These are phyloP conservation scores for Bubo blakistoni DNA, from an alignment of 2,113 vertebrate species.

Conservation along the genomic window DNA sequence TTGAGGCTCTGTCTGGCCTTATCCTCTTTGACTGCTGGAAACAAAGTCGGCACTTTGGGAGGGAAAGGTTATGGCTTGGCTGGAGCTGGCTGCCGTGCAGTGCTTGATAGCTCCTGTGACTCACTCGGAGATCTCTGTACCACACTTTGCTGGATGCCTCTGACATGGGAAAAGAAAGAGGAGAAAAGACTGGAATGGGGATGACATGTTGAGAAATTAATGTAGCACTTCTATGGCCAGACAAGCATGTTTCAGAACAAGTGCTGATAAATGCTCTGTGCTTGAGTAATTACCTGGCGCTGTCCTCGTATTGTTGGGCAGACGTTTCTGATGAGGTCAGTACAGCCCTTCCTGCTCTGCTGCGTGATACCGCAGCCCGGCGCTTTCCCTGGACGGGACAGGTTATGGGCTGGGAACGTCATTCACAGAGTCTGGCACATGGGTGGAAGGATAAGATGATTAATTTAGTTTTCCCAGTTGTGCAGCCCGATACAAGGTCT, in stretches of 20 bases:
- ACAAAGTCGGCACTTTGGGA: not conserved
- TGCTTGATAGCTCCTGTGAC: constrained; percentile 23
- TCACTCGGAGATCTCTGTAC: constrained; percentile 4
- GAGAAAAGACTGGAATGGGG: not conserved
- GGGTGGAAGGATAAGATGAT: not conserved
- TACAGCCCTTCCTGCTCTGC: not conserved
- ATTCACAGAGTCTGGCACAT: not conserved
- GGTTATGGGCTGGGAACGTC: not conserved
- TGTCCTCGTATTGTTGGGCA: not conserved
- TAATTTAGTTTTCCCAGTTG: not conserved
- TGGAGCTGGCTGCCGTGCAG: not conserved
- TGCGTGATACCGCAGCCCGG: not conserved
- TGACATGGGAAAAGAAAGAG: not conserved
- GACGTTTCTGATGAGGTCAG: constrained; percentile 45
- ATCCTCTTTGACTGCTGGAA: constrained; percentile 8
- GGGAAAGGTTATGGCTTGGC: not conserved
- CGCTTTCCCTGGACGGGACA: not conserved
- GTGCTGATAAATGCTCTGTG: constrained; percentile 40
- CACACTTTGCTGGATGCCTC: not conserved
- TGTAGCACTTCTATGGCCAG: not conserved
- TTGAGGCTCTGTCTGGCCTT: not conserved
- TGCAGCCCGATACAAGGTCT: not conserved
- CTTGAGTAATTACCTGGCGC: constrained; percentile 60
- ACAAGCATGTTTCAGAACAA: not conserved
- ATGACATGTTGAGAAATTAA: constrained; percentile 35